phyloP scores from a whole-genome alignment of 1,140 invertebrate species.

The Zaprionus camerounensis region DNA sequence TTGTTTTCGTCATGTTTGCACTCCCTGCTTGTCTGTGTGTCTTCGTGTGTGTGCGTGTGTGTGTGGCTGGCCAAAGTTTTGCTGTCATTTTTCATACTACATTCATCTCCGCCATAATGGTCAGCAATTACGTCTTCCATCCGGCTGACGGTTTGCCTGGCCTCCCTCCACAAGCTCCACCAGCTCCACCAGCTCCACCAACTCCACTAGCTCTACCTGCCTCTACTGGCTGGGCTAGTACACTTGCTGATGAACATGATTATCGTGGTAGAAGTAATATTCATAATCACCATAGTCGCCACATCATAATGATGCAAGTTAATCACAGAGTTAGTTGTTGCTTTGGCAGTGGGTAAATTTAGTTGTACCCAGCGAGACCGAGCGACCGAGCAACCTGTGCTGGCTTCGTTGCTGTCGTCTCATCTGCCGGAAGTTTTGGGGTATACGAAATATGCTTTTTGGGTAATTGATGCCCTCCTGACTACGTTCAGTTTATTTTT shows the following conservation, averaged over 20 bases:
- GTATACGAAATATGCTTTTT: conserved; percentile 42
- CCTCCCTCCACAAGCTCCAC: background rate
- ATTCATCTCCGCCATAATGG: conserved; percentile 40
- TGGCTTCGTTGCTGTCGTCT: conserved; percentile 6
- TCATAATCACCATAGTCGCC: conserved; percentile 18
- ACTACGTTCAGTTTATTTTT: conserved; percentile 35
- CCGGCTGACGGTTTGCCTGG: conserved; percentile 7
- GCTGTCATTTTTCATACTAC: conserved; percentile 35
- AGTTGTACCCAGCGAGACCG: conserved; percentile 5
- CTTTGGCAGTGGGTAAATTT: conserved; percentile 15
- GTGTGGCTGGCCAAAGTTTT: conserved; percentile 21
- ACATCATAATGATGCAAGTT: conserved; percentile 13
- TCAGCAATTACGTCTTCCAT: conserved; percentile 45
- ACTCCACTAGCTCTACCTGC: background rate
- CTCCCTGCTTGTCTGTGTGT: conserved; percentile 10
- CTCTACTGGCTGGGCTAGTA: background rate
- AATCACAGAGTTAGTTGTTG: conserved; percentile 2
- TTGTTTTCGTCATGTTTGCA: conserved; percentile 40
- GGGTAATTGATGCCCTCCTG: conserved; percentile 44
- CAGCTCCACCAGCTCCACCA: background rate
- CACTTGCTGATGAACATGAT: conserved; percentile 20
- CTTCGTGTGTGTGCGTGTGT: background rate
- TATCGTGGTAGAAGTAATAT: conserved; percentile 6
- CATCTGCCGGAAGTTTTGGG: conserved; percentile 50
- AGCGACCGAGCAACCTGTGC: too few relatives aligned